Conservation (phyloP, 2,113 vertebrate species). For the Pantherophis guttatus region DNA sequence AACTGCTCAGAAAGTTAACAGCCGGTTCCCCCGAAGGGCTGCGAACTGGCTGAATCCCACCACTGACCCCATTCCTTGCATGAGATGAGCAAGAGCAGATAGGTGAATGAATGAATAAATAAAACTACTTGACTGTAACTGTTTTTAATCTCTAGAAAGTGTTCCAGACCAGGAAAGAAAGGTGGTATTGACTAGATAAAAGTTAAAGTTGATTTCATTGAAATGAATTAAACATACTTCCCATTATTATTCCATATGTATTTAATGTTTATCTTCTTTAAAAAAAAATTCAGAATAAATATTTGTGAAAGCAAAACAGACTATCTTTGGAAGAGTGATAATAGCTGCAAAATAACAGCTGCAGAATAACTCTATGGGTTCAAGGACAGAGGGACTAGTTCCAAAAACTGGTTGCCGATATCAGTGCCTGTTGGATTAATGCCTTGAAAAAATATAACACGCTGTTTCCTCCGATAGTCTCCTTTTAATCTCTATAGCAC, state of each 20-base stretch:
- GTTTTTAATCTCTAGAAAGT: neutral
- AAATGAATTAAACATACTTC: neutral
- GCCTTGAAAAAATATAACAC: conserved; percentile 63
- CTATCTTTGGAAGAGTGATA: neutral
- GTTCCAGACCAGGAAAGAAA: neutral
- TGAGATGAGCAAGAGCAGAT: neutral
- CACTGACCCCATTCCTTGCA: neutral
- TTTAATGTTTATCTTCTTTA: neutral
- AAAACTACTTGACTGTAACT: neutral
- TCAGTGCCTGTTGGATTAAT: conserved; percentile 26
- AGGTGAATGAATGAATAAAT: neutral
- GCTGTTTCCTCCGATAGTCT: conserved; percentile 45
- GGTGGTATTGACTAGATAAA: neutral
- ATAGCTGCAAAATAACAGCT: neutral
- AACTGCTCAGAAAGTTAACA: too few species aligned
- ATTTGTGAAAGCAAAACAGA: neutral
- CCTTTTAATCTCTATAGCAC: conserved; percentile 55
- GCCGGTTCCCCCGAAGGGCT: too few species aligned
- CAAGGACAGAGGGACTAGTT: neutral
- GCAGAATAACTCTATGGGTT: neutral
- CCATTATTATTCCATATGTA: neutral
- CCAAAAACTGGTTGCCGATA: neutral
- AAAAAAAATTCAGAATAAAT: neutral
- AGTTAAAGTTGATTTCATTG: neutral
- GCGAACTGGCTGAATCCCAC: too few species aligned